phyloP scores from a whole-genome alignment of 2,797 vertebrate species.

The Cirrhinus mrigala region DNA sequence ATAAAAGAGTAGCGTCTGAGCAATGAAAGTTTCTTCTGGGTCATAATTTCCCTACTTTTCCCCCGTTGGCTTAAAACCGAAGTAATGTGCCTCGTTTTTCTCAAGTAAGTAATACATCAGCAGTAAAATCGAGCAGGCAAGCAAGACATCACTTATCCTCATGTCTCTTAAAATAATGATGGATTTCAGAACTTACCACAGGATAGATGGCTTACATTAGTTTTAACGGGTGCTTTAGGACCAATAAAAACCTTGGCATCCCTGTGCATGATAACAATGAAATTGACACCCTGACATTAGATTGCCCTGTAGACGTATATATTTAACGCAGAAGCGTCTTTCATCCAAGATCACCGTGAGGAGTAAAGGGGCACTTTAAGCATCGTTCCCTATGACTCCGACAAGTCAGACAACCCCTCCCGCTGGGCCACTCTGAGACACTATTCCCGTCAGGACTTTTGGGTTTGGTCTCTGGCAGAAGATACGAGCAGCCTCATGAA shows the following conservation, averaged over 20 bases:
- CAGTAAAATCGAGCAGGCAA: constrained; percentile 31
- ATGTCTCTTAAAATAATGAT: constrained; percentile 43
- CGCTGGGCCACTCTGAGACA: constrained; percentile 16
- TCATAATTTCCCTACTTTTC: constrained; percentile 13
- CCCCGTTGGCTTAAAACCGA: neutral
- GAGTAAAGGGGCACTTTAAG: constrained; percentile 14
- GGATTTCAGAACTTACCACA: constrained; percentile 20
- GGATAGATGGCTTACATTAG: constrained; percentile 33
- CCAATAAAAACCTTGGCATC: constrained; percentile 36
- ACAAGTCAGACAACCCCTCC: constrained; percentile 24
- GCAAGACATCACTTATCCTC: constrained; percentile 43
- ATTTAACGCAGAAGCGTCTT: constrained; percentile 22
- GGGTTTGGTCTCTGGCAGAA: constrained; percentile 61
- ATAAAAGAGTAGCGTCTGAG: constrained; percentile 5
- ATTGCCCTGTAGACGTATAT: constrained; percentile 25
- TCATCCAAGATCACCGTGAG: constrained; percentile 18
- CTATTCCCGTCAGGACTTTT: constrained; percentile 42
- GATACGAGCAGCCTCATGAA: constrained; percentile 64
- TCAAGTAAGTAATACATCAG: constrained; percentile 24
- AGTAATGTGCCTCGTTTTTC: constrained; percentile 14
- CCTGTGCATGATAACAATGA: constrained; percentile 24
- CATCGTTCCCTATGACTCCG: constrained; percentile 17
- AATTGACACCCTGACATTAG: constrained; percentile 39
- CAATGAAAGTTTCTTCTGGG: constrained; percentile 3
- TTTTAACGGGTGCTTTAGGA: constrained; percentile 33